Conservation (phyloP, 2,797 vertebrate genomes). For the Acanthurus lineatus region DNA sequence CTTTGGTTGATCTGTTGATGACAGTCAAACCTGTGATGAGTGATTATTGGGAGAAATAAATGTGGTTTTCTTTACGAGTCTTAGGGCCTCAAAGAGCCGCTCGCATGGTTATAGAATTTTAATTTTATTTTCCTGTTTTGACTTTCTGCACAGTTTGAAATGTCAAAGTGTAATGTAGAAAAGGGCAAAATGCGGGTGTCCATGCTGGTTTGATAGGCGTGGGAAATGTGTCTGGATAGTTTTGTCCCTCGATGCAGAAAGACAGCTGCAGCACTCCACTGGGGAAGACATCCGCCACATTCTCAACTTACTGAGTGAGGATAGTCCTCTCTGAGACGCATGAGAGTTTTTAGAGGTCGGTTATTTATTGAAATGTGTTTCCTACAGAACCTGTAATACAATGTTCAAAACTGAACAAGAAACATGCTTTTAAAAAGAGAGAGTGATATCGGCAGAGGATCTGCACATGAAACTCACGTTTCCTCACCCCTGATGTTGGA, state of each 20-base stretch:
- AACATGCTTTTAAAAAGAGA: constrained; percentile 23
- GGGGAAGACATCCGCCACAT: constrained; percentile 47
- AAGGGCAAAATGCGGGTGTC: constrained; percentile 11
- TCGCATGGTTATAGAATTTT: neutral
- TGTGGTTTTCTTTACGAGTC: neutral
- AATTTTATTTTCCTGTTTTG: constrained; percentile 3
- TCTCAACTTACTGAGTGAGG: constrained; percentile 23
- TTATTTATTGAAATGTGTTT: constrained; percentile 6
- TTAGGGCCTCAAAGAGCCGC: neutral
- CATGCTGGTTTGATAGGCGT: constrained; percentile 26
- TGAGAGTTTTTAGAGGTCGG: constrained; percentile 3
- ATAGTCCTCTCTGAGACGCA: constrained; percentile 4
- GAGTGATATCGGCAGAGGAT: constrained; percentile 1
- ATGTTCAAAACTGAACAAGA: constrained; percentile 11
- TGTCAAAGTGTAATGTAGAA: constrained; percentile 4
- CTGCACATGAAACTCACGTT: constrained; percentile 3
- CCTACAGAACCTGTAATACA: constrained; percentile 12
- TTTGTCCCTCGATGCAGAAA: constrained; percentile 32
- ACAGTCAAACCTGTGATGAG: neutral
- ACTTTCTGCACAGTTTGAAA: constrained; percentile 14
- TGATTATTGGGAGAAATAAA: neutral
- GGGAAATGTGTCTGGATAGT: constrained; percentile 53
- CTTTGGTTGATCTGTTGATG: neutral
- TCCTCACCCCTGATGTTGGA: constrained; percentile 4
- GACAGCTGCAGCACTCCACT: constrained; percentile 61